Evolutionary conservation across 2,113 vertebrate genomes (phyloP), one percentile per base, ranked within the genome.

Genomic region (Upupa epops): DNA sequence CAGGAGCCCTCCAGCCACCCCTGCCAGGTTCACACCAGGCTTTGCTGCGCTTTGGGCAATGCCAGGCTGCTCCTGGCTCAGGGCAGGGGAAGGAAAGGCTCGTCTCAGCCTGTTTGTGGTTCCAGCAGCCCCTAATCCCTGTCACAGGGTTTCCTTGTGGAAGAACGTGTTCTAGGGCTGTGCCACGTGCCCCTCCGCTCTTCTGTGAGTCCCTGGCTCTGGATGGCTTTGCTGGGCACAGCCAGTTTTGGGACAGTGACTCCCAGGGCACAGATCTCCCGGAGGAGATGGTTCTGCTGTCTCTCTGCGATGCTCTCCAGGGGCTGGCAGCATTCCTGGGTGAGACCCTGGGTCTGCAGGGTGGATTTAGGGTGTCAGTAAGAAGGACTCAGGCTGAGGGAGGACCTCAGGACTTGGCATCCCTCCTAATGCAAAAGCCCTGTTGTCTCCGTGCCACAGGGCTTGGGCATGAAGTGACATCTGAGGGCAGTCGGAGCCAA

Each of bases 101-200:
- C 46, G 20, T 69, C 75, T 46, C 70, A 0, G 0, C 34, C 69
- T 88, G 36, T 72, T 92, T 60, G 3, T 68, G n/a, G 54, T 92
- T 88, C 36, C 71, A 80, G 45, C 59, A 73, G 13, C 36, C 34
- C 25, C n/a, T 92, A 92, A 93, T 89, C 86, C 78, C 29, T 45
- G 77, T 93, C 89, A 87, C 91, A 51, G 46, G 77, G 59, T 69
- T 93, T 85, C 55, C 18, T 5, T 12, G 40, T 1, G 14, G 69
- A 22, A 78, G 6, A 42, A 10, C 3, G 1, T n/a, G n/a, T 78
- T 56, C 88, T 78, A 54, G 75, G 63, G 63, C 70, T 4, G 2
- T 56, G 78, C 63, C 85, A 87, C 2, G 2, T 71, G 34, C 56
- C 34, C 56, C 42, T 85, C 68, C 1, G 8, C 71, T 85, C 61